A percentile compares a stretch with the other conserved stretches of the same genome.
Evolutionary conservation across 1,140 invertebrate species (phyloP).

Genomic region (Conus ventricosus): DNA sequence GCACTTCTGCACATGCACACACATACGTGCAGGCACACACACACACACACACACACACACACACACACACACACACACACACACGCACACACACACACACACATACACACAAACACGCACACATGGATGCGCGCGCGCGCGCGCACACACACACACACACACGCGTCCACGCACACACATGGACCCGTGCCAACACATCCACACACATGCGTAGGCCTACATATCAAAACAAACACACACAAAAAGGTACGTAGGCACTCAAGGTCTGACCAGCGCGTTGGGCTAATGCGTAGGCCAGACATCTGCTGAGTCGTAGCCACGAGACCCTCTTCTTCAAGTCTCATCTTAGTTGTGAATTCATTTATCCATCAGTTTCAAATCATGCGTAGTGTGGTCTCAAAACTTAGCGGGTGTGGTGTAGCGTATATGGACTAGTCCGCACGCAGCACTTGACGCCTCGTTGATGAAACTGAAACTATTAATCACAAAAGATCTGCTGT

Average conservation of each 20-base stretch:
- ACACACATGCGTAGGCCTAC: background rate
- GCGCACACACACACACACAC: no score
- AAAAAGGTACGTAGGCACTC: background rate
- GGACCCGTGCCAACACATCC: background rate
- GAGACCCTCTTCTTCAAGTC: background rate
- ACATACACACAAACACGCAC: background rate
- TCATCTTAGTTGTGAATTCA: background rate
- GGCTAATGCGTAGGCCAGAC: no score
- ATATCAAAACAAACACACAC: background rate
- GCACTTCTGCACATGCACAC: background rate
- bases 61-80: conserved; percentile 14
- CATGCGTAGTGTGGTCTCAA: no score
- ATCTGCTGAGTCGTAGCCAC: no score
- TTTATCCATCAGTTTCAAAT: no score
- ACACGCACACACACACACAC: conserved; percentile 11
- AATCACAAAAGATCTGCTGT: no score
- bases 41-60: background rate
- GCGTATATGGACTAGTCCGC: no score
- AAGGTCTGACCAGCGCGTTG: background rate
- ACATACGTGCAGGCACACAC: background rate
- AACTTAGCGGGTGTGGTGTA: no score
- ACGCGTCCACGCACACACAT: background rate
- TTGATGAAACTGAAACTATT: no score
- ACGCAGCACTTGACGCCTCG: no score
- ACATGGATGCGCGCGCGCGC: background rate